phyloP scores from a whole-genome alignment of 2,888 invertebrate species.

The Rhamnusium bicolor region DNA sequence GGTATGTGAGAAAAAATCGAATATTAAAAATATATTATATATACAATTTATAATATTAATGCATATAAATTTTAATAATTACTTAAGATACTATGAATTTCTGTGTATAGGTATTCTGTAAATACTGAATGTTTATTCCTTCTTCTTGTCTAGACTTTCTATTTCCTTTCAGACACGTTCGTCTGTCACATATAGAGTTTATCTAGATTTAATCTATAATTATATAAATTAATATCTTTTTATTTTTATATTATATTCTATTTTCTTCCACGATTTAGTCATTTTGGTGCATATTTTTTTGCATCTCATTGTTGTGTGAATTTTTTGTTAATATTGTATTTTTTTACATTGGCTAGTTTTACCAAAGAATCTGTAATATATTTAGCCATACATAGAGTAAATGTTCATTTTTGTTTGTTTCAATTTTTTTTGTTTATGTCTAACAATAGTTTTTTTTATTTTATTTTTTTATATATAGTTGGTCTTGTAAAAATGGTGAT shows the following conservation, averaged over 20 bases:
- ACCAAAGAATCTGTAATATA: slow-evolving; percentile 71
- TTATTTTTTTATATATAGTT: slow-evolving; percentile 58
- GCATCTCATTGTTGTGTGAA: slow-evolving; percentile 61
- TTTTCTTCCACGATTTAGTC: slow-evolving; percentile 50
- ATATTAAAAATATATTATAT: slow-evolving; percentile 62
- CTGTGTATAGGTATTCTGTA: slow-evolving; percentile 68
- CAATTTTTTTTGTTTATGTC: slow-evolving; percentile 54
- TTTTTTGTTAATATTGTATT: slow-evolving; percentile 59
- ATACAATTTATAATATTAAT: slow-evolving; percentile 68
- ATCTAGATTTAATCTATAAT: slow-evolving; percentile 44
- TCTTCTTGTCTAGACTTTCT: slow-evolving; percentile 48
- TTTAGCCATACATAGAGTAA: slow-evolving; percentile 51
- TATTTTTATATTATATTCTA: slow-evolving; percentile 51
- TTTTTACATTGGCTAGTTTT: slow-evolving; percentile 69
- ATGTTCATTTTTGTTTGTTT: slow-evolving; percentile 52
- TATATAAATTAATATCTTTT: slow-evolving; percentile 49
- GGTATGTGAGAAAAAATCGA: slow-evolving; percentile 67
- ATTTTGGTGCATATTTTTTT: slow-evolving; percentile 55
- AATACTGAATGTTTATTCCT: slow-evolving; percentile 64
- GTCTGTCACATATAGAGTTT: slow-evolving; percentile 41
- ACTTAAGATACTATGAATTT: slow-evolving; percentile 66
- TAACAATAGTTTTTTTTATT: slow-evolving; percentile 55
- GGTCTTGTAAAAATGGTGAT: slow-evolving; percentile 66
- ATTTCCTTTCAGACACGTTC: slow-evolving; percentile 44
- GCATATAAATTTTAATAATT: slow-evolving; percentile 66